Evolutionary conservation across 2,888 invertebrate species (phyloP).

Genomic region (Cephus pulcher): DNA sequence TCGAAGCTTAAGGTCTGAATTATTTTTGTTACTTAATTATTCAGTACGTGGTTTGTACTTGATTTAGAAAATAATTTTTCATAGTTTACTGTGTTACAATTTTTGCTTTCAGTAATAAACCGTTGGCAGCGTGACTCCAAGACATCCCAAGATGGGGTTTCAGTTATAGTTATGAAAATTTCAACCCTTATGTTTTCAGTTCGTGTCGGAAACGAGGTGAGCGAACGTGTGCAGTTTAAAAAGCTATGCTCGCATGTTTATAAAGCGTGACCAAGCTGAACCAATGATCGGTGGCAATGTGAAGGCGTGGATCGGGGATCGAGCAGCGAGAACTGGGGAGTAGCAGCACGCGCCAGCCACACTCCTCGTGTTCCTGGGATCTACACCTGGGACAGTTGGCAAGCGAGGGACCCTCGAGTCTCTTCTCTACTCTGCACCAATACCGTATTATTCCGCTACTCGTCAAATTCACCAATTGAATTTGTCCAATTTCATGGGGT

Average conservation of each 20-base stretch:
- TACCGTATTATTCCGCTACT: constrained; percentile 31
- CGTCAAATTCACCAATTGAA: constrained; percentile 23
- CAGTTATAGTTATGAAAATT: not conserved
- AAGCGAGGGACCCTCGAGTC: constrained; percentile 46
- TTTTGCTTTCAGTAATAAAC: not conserved
- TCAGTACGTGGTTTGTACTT: not conserved
- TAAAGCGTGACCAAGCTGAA: constrained; percentile 36
- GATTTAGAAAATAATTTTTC: not conserved
- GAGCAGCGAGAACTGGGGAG: constrained; percentile 36
- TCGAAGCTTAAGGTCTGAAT: not conserved
- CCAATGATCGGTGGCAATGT: constrained; percentile 50
- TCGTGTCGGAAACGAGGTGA: constrained; percentile 2
- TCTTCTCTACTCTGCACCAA: constrained; percentile 16
- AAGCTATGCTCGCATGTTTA: constrained; percentile 31
- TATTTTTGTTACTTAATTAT: not conserved
- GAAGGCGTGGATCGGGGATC: constrained; percentile 44
- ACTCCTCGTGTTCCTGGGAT: constrained; percentile 52
- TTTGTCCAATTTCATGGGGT: constrained; percentile 4
- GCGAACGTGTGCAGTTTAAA: constrained; percentile 4
- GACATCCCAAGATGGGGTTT: not conserved
- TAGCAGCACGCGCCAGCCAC: constrained; percentile 65
- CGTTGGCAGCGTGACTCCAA: not conserved
- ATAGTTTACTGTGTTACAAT: not conserved
- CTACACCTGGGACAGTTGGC: constrained; percentile 65
- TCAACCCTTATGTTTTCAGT: not conserved